Percentiles rank a stretch among this genome's conserved stretches.
Conservation (phyloP, 2,113 vertebrate species). For the Balaenoptera acutorostrata region DNA sequence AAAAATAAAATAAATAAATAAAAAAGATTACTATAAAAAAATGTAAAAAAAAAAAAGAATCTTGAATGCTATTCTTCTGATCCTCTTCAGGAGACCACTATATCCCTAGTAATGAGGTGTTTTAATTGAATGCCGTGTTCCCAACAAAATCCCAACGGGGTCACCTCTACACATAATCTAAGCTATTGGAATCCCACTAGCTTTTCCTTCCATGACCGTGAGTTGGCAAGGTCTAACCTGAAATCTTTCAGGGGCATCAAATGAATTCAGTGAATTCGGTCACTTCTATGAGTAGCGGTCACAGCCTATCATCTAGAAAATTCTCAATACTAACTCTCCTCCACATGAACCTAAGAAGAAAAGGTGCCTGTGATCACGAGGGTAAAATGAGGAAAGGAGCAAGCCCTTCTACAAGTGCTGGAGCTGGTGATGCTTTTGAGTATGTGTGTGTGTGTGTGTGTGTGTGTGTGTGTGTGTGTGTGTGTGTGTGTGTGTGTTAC, state of each 20-base stretch:
- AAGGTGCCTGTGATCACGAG: not conserved
- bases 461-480: not conserved
- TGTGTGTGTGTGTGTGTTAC: not conserved
- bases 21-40: no score
- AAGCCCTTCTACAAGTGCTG: not conserved
- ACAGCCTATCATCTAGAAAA: not conserved
- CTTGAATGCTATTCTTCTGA: not conserved
- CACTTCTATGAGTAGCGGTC: not conserved
- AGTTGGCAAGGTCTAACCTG: not conserved
- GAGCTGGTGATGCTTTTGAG: not conserved
- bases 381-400: not conserved
- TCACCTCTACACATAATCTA: not conserved
- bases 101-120: not conserved
- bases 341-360: not conserved
- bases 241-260: not conserved
- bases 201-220: not conserved
- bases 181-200: not conserved
- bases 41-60: not conserved
- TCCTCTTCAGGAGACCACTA: not conserved
- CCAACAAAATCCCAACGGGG: not conserved
- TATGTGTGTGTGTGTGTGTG: not conserved
- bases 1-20: no score
- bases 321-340: not conserved
- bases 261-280: not conserved
- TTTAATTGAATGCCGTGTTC: not conserved